A percentile compares a stretch with the other conserved stretches of the same genome.
Conservation (phyloP, 1,140 invertebrate genomes). For the Caerostris darwini region DNA sequence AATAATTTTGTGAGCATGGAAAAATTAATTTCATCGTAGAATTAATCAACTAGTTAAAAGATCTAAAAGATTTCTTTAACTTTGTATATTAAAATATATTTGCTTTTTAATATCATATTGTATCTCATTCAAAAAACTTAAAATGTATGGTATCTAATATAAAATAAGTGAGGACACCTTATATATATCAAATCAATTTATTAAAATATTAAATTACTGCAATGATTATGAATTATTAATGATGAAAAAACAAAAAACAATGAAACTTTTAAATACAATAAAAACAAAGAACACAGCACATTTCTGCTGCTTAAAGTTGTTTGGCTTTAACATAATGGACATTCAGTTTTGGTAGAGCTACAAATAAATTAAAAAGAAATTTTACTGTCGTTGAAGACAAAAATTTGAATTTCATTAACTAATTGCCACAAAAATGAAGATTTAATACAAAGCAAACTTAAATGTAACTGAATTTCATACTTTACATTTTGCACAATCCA, state of each 20-base stretch:
- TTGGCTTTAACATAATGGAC: background rate
- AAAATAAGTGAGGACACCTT: background rate
- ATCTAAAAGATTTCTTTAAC: background rate
- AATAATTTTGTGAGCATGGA: no score
- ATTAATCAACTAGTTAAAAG: no score
- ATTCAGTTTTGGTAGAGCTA: background rate
- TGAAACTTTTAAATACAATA: constrained; percentile 34
- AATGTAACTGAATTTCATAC: background rate
- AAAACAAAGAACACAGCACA: constrained; percentile 31
- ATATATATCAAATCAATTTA: constrained; percentile 31
- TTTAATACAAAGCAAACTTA: background rate
- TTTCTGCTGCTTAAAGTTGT: background rate
- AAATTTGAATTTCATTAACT: background rate
- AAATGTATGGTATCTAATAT: no score
- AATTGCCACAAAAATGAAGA: background rate
- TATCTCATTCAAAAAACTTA: background rate
- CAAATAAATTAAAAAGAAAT: background rate
- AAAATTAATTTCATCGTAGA: no score
- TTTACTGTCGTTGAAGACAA: background rate
- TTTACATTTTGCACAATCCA: no score
- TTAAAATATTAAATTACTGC: constrained; percentile 51
- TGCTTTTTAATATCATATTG: background rate
- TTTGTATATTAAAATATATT: background rate
- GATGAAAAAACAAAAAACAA: constrained; percentile 57
- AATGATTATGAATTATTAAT: constrained; percentile 65